These are phyloP conservation scores for Stenoptilia bipunctidactyla DNA, from an alignment of 2,888 invertebrate species.

Conservation along the genomic window DNA sequence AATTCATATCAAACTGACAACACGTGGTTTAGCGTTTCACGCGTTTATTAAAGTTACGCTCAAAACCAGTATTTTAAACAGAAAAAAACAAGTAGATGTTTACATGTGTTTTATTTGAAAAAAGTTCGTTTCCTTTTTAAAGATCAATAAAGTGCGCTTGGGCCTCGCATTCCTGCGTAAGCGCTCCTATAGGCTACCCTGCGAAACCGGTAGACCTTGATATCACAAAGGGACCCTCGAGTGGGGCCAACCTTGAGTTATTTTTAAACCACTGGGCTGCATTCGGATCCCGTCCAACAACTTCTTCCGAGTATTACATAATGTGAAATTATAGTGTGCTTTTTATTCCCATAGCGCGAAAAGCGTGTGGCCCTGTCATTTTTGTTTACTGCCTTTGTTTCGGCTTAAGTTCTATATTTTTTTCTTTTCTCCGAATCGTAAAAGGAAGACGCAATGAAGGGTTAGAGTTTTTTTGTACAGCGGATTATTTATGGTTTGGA, in stretches of 20 bases:
- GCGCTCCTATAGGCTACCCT: conserved; percentile 39
- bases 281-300: conserved; percentile 54
- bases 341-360: conserved; percentile 41
- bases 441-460: conserved; percentile 69
- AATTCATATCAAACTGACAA: too few relatives aligned
- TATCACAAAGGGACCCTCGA: conserved; percentile 62
- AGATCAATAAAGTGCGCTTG: not conserved
- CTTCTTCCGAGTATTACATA: conserved; percentile 69
- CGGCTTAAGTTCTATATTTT: conserved; percentile 46
- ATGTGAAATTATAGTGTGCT: conserved; percentile 62
- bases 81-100: too few relatives aligned
- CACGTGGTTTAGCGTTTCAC: too few relatives aligned
- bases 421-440: conserved; percentile 64
- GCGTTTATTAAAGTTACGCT: too few relatives aligned
- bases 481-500: conserved; percentile 61
- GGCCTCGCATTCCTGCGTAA: not conserved
- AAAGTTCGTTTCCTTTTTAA: not conserved
- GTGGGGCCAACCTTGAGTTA: conserved; percentile 63
- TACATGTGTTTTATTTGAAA: not conserved
- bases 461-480: conserved; percentile 60
- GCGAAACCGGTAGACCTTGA: conserved; percentile 64
- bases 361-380: conserved; percentile 67
- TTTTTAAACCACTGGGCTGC: conserved; percentile 57
- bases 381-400: conserved; percentile 63
- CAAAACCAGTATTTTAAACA: too few relatives aligned